Conservation (phyloP, 2,888 invertebrate genomes). For the Acanthosepion pharaonis region DNA sequence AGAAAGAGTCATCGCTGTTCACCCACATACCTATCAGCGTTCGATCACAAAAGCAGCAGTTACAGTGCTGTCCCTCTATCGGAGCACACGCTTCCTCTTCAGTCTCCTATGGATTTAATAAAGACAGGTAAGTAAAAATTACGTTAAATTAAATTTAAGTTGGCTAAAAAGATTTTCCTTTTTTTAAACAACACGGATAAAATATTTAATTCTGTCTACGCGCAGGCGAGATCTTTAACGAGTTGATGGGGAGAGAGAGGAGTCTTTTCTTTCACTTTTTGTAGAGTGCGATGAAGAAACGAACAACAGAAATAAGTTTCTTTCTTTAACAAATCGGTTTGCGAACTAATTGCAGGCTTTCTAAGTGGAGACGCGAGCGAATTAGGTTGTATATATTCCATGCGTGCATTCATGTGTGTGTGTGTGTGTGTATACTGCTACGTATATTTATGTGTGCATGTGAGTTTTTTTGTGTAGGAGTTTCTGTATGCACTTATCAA, state of each 20-base stretch:
- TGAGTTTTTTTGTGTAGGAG: neutral
- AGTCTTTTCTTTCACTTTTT: neutral
- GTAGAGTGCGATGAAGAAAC: neutral
- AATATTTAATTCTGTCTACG: too few relatives aligned
- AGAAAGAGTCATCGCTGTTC: neutral
- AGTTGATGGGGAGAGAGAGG: neutral
- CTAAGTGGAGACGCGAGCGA: neutral
- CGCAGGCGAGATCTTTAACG: too few relatives aligned
- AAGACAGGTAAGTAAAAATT: neutral
- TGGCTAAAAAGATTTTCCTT: neutral
- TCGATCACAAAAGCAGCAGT: conserved; percentile 6
- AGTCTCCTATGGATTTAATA: conserved; percentile 12
- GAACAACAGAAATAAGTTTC: neutral
- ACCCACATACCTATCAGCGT: neutral
- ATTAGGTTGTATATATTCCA: neutral
- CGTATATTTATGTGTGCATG: neutral
- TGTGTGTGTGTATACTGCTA: neutral
- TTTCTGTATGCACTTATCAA: too few relatives aligned
- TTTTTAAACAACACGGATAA: neutral
- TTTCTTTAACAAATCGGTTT: neutral
- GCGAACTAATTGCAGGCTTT: neutral
- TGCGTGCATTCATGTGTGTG: neutral
- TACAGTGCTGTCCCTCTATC: neutral
- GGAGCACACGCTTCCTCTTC: neutral
- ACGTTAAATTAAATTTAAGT: neutral